phyloP scores from a whole-genome alignment of 1,140 invertebrate genomes.

The Eumaeus atala region DNA sequence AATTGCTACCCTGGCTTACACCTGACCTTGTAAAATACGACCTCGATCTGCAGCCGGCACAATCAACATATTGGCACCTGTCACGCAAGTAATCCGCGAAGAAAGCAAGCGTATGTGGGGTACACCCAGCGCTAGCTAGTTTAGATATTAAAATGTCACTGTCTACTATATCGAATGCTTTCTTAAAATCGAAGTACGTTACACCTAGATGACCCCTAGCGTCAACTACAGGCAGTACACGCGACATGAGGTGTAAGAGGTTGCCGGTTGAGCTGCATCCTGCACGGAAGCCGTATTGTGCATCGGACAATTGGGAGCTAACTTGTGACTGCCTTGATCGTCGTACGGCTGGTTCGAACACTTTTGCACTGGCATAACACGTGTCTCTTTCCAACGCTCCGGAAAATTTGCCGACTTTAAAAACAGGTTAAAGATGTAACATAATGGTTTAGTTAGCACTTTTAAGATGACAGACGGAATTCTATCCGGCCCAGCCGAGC shows the following conservation, averaged over 20 bases:
- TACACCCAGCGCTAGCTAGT: too few relatives aligned
- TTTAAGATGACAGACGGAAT: background rate
- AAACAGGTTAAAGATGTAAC: background rate
- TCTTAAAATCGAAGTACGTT: too few relatives aligned
- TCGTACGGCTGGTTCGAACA: conserved; percentile 17
- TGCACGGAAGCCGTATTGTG: conserved; percentile 17
- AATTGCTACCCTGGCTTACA: too few relatives aligned
- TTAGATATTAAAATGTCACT: too few relatives aligned
- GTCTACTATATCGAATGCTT: too few relatives aligned
- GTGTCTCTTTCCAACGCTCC: background rate
- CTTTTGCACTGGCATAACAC: conserved; percentile 8
- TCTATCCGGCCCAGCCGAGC: background rate
- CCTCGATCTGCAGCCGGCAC: too few relatives aligned
- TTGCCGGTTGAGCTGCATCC: background rate
- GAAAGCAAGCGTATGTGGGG: too few relatives aligned
- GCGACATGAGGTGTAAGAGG: conserved; percentile 2
- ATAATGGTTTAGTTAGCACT: background rate
- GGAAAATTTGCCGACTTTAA: background rate
- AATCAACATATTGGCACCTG: too few relatives aligned
- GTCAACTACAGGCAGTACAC: background rate
- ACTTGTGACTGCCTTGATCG: conserved; percentile 5
- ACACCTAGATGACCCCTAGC: background rate
- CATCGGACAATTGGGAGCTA: background rate
- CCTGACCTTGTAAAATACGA: too few relatives aligned
- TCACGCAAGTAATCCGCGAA: too few relatives aligned